Percentiles rank a stretch among this genome's conserved stretches.
phyloP scores from a whole-genome alignment of 2,113 vertebrate genomes.

The Connochaetes taurinus region DNA sequence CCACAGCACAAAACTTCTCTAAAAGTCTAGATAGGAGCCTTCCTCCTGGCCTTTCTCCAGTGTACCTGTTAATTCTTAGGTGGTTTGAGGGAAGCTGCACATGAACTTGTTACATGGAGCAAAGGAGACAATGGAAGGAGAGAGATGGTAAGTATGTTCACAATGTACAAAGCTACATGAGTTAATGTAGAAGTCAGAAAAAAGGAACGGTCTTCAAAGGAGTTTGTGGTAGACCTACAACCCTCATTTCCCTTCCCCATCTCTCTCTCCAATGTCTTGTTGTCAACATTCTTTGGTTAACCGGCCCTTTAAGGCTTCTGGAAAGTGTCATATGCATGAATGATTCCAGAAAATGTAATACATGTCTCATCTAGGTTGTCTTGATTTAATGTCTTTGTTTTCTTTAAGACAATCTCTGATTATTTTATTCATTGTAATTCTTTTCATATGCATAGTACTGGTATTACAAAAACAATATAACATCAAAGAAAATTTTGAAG shows the following conservation, averaged over 20 bases:
- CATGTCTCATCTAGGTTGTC: not conserved
- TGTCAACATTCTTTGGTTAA: not conserved
- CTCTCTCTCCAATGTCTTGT: not conserved
- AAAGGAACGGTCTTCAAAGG: not conserved
- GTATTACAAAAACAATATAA: not conserved
- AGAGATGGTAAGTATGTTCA: not conserved
- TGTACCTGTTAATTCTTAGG: not conserved
- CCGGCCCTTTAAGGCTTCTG: not conserved
- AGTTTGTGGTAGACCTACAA: not conserved
- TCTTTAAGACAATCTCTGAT: constrained; percentile 24
- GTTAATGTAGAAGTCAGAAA: not conserved
- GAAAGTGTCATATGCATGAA: not conserved
- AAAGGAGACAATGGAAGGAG: not conserved
- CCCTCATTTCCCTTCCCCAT: not conserved
- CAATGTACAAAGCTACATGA: not conserved
- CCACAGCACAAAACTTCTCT: constrained; percentile 2
- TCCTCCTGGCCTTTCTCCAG: not conserved
- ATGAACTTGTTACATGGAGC: not conserved
- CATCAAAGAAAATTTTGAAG: constrained; percentile 5
- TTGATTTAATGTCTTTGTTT: not conserved
- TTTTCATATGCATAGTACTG: not conserved
- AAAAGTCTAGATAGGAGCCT: not conserved
- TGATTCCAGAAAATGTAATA: not conserved
- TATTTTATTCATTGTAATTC: constrained; percentile 1
- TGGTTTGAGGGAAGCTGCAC: not conserved